Evolutionary conservation across 2,797 vertebrate species (phyloP).

Genomic region (Nothura maculosa): DNA sequence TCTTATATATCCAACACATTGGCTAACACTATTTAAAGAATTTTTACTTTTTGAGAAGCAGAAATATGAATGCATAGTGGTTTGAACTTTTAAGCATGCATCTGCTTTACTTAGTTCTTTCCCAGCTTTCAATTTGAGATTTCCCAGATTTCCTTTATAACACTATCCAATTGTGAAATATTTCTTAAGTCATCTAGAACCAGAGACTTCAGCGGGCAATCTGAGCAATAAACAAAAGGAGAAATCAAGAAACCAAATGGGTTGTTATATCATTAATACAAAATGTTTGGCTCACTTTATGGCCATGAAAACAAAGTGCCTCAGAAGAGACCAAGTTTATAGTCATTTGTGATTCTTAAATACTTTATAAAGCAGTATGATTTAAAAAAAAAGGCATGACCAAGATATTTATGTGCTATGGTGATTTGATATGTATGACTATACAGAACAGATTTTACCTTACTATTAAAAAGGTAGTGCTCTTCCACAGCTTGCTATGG

Average conservation of each 20-base stretch:
- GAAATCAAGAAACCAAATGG: neutral
- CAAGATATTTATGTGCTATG: neutral
- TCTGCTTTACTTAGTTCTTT: neutral
- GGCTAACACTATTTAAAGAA: neutral
- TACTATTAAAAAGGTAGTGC: neutral
- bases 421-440: neutral
- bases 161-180: neutral
- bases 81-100: neutral
- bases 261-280: neutral
- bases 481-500: neutral
- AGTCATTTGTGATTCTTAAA: neutral
- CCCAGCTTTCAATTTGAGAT: neutral
- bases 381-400: fast-evolving
- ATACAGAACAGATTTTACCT: neutral
- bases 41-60: neutral
- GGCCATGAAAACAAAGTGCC: neutral
- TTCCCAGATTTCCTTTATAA: neutral
- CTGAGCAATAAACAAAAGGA: neutral
- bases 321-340: neutral
- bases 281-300: neutral
- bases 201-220: neutral
- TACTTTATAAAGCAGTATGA: neutral
- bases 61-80: neutral
- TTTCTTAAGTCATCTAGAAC: neutral
- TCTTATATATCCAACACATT: neutral